Evolutionary conservation across 1,140 invertebrate genomes (phyloP).

Genomic region (Drosophila saltans): DNA sequence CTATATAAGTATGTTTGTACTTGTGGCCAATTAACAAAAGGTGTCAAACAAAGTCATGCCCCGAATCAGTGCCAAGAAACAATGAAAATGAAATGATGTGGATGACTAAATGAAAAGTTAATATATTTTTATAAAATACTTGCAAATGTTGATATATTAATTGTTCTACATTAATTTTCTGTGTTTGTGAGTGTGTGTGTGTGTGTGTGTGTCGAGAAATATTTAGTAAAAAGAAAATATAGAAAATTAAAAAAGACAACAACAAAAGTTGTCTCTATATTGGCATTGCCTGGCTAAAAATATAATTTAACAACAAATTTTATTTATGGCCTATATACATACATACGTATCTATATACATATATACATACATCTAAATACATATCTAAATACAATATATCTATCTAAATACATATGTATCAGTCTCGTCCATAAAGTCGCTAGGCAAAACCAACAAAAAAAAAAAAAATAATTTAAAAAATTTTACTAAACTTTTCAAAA

Average conservation of each 20-base stretch:
- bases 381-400: slow-evolving; percentile 17
- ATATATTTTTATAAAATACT: slow-evolving; percentile 71
- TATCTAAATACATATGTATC: slow-evolving; percentile 32
- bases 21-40: slow-evolving; percentile 62
- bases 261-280: slow-evolving; percentile 63
- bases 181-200: slow-evolving; percentile 28
- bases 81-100: slow-evolving; percentile 24
- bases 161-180: slow-evolving; percentile 67
- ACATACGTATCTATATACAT: slow-evolving; percentile 35
- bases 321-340: slow-evolving; percentile 76
- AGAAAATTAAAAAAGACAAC: slow-evolving; percentile 45
- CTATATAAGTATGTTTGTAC: slow-evolving; percentile 34
- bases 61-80: slow-evolving; percentile 60
- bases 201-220: slow-evolving; percentile 31
- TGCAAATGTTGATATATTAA: slow-evolving; percentile 75
- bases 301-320: slow-evolving; percentile 78
- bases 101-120: slow-evolving; percentile 64
- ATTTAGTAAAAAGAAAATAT: slow-evolving; percentile 29
- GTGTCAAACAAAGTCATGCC: slow-evolving; percentile 68
- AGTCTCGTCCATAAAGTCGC: slow-evolving; percentile 49
- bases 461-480: slow-evolving; percentile 48
- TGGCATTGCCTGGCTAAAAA: slow-evolving; percentile 75
- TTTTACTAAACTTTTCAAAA: slow-evolving; percentile 56
- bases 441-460: slow-evolving; percentile 45
- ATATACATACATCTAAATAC: slow-evolving; percentile 22